Conservation (phyloP, 2,113 vertebrate species). For the Arizona elegans region DNA sequence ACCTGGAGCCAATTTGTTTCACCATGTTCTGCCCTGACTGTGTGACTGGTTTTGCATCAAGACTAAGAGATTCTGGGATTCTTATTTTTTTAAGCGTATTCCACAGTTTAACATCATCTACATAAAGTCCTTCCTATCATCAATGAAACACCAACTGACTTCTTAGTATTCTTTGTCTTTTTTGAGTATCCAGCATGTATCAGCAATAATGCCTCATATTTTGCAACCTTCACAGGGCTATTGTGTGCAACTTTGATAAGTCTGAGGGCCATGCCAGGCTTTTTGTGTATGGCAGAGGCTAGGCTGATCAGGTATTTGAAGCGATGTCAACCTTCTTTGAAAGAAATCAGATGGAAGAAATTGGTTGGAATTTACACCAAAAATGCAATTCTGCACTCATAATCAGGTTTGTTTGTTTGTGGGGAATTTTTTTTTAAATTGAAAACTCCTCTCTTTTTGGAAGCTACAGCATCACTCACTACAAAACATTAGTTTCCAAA, state of each 20-base stretch:
- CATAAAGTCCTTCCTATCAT: not conserved
- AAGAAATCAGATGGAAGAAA: not conserved
- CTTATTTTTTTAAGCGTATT: not conserved
- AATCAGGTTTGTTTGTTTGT: not conserved
- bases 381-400: not conserved
- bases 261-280: not conserved
- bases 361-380: not conserved
- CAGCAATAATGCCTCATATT: not conserved
- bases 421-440: not conserved
- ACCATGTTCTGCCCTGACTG: not conserved
- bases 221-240: not conserved
- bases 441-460: not conserved
- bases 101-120: not conserved
- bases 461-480: not conserved
- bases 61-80: not conserved
- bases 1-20: not conserved
- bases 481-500: not conserved
- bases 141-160: not conserved
- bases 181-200: not conserved
- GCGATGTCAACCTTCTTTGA: not conserved
- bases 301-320: not conserved
- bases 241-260: not conserved
- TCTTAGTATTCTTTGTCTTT: not conserved
- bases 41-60: not conserved
- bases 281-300: not conserved